Evolutionary conservation across 2,888 invertebrate species (phyloP).

Genomic region (Acleris emargana): DNA sequence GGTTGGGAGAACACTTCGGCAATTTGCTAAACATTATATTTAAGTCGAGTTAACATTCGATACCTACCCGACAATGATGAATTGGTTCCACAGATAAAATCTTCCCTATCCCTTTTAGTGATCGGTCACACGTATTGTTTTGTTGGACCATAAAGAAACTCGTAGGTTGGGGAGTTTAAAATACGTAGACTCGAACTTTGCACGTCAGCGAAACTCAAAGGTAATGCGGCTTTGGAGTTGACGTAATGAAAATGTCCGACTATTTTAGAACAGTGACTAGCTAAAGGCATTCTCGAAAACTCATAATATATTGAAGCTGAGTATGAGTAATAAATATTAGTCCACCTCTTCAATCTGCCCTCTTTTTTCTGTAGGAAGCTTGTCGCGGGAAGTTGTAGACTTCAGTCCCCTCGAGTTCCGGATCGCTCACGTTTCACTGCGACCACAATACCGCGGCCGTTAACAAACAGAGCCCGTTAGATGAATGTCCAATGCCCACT

Average conservation of each 20-base stretch:
- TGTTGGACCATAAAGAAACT: too few relatives aligned
- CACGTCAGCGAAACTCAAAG: background rate
- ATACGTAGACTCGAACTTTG: too few relatives aligned
- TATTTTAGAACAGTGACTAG: constrained; percentile 13
- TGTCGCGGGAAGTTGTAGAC: background rate
- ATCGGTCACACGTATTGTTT: too few relatives aligned
- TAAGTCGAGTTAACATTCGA: too few relatives aligned
- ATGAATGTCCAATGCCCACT: constrained; percentile 51
- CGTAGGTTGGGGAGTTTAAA: too few relatives aligned
- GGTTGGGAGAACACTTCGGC: too few relatives aligned
- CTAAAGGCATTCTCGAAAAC: constrained; percentile 6
- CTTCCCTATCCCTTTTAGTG: too few relatives aligned
- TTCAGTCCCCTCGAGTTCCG: constrained; percentile 25
- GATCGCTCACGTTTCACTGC: constrained; percentile 53
- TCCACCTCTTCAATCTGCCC: constrained; percentile 7
- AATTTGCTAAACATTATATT: too few relatives aligned
- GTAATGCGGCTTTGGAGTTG: constrained; percentile 7
- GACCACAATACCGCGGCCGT: constrained; percentile 50
- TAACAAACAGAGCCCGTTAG: constrained; percentile 52
- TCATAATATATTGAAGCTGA: constrained; percentile 3
- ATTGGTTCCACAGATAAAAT: too few relatives aligned
- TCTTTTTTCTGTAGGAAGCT: constrained; percentile 11
- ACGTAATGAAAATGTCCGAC: constrained; percentile 18
- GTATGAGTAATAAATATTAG: constrained; percentile 3
- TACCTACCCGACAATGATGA: too few relatives aligned